These are phyloP conservation scores for Heliangelus exortis DNA, from an alignment of 2,797 vertebrate genomes.

Conservation along the genomic window DNA sequence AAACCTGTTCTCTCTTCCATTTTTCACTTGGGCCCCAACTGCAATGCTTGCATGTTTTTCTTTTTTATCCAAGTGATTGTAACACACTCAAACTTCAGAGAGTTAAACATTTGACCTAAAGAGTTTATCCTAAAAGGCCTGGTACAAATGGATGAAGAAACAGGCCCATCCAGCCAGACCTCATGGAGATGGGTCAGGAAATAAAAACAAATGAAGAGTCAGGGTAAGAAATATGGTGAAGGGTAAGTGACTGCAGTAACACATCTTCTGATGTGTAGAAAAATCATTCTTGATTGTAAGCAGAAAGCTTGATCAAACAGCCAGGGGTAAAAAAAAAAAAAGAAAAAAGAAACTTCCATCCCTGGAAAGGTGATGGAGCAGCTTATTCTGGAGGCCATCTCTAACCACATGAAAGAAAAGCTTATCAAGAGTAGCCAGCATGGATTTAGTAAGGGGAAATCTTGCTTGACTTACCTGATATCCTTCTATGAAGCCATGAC, in stretches of 20 bases:
- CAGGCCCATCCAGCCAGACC: background rate
- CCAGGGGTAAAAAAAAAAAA: background rate
- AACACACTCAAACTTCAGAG: background rate
- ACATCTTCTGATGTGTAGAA: background rate
- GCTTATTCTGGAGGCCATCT: too few species aligned
- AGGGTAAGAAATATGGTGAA: background rate
- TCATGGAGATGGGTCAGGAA: background rate
- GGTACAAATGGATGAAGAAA: background rate
- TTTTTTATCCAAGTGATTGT: background rate
- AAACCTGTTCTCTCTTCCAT: background rate
- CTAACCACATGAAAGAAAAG: too few species aligned
- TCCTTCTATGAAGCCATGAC: too few species aligned
- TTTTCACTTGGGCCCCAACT: background rate
- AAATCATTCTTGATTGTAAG: background rate
- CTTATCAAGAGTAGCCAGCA: too few species aligned
- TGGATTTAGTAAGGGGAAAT: too few species aligned
- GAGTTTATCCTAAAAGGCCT: background rate
- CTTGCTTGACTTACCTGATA: too few species aligned
- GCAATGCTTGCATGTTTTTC: background rate
- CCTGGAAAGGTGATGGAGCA: too few species aligned
- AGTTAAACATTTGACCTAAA: rapidly evolving
- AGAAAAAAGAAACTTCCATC: too few species aligned
- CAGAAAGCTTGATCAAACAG: background rate
- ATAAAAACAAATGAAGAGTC: background rate
- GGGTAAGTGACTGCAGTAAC: background rate